Percentiles rank a stretch among this genome's conserved stretches.
Evolutionary conservation across 1,140 invertebrate species (phyloP).

Genomic region (Drosophila oshimai): DNA sequence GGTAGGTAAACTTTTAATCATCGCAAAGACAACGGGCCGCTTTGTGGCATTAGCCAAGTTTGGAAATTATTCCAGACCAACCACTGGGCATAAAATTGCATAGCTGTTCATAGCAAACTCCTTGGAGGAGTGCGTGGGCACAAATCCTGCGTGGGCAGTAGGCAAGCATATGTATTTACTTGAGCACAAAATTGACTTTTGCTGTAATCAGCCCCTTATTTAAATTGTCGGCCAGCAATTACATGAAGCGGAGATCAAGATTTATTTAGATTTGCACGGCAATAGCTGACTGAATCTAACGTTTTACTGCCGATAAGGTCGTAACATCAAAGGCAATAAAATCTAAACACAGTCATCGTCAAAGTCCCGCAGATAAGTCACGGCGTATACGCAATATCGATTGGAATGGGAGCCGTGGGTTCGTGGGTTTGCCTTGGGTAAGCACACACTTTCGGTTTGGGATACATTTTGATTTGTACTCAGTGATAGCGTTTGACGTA

Average conservation of each 20-base stretch:
- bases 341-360: conserved; percentile 41
- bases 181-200: conserved; percentile 62
- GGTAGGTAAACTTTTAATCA: conserved; percentile 49
- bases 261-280: conserved; percentile 34
- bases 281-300: conserved; percentile 50
- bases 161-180: conserved; percentile 59
- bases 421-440: conserved; percentile 17
- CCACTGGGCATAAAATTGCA: conserved; percentile 45
- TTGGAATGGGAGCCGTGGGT: conserved; percentile 38
- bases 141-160: conserved; percentile 1
- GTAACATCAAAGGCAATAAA: conserved; percentile 75
- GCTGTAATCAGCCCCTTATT: conserved; percentile 10
- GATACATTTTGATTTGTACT: conserved; percentile 62
- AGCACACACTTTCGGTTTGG: conserved; percentile 17
- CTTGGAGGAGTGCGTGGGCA: conserved; percentile 3
- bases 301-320: conserved; percentile 72
- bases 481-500: conserved; percentile 72
- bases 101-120: conserved; percentile 7
- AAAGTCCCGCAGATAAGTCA: conserved; percentile 49
- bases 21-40: conserved; percentile 41
- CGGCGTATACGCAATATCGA: conserved; percentile 71
- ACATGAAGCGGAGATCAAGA: conserved; percentile 32
- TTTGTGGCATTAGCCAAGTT: conserved; percentile 43
- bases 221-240: conserved; percentile 36
- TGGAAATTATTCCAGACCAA: conserved; percentile 19